A percentile compares a stretch with the other conserved stretches of the same genome.
phyloP scores from a whole-genome alignment of 1,140 invertebrate species.

The Heliconius melpomene region DNA sequence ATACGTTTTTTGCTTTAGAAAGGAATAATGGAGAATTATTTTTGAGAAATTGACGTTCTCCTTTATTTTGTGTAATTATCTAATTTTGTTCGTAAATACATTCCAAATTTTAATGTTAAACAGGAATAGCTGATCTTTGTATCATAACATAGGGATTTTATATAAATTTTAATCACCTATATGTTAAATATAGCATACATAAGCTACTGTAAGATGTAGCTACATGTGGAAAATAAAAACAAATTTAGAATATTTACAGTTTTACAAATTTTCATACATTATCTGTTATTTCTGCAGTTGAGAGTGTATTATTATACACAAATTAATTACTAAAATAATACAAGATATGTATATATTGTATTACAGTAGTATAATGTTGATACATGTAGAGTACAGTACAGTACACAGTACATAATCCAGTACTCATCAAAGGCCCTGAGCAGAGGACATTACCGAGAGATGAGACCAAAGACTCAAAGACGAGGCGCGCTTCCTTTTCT shows the following conservation, averaged over 20 bases:
- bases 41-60: constrained; percentile 2
- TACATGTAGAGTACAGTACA: neutral
- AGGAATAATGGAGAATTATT: constrained; percentile 17
- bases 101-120: neutral
- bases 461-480: neutral
- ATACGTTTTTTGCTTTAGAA: constrained; percentile 10
- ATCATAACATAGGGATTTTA: too few species aligned
- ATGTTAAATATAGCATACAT: too few species aligned
- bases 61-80: constrained; percentile 1
- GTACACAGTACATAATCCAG: neutral
- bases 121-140: neutral
- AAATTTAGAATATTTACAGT: too few species aligned
- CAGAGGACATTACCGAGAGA: neutral
- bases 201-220: too few species aligned
- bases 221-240: too few species aligned
- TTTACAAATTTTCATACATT: too few species aligned
- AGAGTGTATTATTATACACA: too few species aligned
- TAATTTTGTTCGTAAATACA: constrained; percentile 17
- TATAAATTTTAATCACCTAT: too few species aligned
- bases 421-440: neutral
- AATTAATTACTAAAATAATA: too few species aligned
- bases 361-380: neutral
- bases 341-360: neutral
- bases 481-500: constrained; percentile 5
- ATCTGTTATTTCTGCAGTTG: too few species aligned